A percentile compares a stretch with the other conserved stretches of the same genome.
These are phyloP conservation scores for Pterostichus madidus DNA, from an alignment of 2,888 invertebrate genomes.

Conservation along the genomic window DNA sequence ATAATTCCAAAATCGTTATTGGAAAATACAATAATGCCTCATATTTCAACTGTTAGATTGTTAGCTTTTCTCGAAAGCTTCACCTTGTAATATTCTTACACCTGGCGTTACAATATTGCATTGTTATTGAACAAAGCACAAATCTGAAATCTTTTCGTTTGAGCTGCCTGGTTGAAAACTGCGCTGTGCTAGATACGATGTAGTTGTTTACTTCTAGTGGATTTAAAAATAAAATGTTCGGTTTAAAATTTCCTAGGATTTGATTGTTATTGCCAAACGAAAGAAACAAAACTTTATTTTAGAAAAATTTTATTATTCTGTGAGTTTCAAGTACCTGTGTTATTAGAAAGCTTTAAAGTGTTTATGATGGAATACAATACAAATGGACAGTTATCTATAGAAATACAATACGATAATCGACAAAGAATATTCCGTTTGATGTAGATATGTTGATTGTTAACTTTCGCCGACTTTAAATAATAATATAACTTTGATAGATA, in stretches of 20 bases:
- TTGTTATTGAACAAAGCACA: conserved; percentile 34
- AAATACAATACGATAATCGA: too few species aligned
- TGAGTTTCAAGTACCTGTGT: conserved; percentile 13
- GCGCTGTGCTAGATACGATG: conserved; percentile 22
- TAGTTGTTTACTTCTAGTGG: conserved; percentile 16
- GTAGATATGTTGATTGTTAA: too few species aligned
- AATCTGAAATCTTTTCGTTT: not conserved
- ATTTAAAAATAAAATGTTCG: conserved; percentile 51
- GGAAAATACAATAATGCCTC: not conserved
- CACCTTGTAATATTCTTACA: not conserved
- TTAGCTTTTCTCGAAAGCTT: not conserved
- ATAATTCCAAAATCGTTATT: not conserved
- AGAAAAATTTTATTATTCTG: conserved; percentile 6
- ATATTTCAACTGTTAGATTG: conserved; percentile 21
- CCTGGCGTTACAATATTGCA: conserved; percentile 10
- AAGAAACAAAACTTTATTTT: conserved; percentile 47
- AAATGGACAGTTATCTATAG: too few species aligned
- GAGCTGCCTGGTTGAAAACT: not conserved
- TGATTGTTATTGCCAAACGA: conserved; percentile 49
- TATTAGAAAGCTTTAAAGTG: not conserved
- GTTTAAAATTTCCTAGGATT: conserved; percentile 36
- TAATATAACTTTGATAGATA: too few species aligned
- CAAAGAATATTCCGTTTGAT: too few species aligned
- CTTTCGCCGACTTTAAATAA: too few species aligned
- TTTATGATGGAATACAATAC: too few species aligned